phyloP scores from a whole-genome alignment of 2,888 invertebrate genomes.

The Trachelus troglodyta region DNA sequence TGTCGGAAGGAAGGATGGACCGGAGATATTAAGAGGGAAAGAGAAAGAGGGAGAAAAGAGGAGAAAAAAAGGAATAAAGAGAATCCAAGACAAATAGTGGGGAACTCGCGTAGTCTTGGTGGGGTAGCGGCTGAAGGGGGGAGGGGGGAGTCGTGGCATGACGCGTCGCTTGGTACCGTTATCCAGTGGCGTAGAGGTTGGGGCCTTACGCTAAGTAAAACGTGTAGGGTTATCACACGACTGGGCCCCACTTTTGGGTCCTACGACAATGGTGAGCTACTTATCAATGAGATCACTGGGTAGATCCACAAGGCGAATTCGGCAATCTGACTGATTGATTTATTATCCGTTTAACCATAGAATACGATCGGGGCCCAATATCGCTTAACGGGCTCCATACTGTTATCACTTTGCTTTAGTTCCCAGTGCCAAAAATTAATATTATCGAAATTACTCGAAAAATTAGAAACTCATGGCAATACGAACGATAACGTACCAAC shows the following conservation, averaged over 20 bases:
- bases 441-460: not conserved
- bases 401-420: not conserved
- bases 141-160: constrained; percentile 43
- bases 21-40: not conserved
- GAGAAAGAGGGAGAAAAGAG: not conserved
- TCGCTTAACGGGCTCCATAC: not conserved
- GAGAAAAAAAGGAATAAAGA: not conserved
- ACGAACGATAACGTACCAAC: not conserved
- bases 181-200: constrained; percentile 55
- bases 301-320: constrained; percentile 51
- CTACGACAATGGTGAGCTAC: constrained; percentile 61
- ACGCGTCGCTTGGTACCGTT: constrained; percentile 60
- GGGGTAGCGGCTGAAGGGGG: constrained; percentile 27
- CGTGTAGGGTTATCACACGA: constrained; percentile 9
- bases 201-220: constrained; percentile 4
- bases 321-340: constrained; percentile 25
- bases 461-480: not conserved
- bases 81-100: not conserved
- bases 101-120: constrained; percentile 3
- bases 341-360: not conserved
- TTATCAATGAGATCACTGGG: constrained; percentile 63
- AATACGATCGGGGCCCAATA: not conserved
- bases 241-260: constrained; percentile 38
- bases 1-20: constrained; percentile 28
- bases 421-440: not conserved